A percentile compares a stretch with the other conserved stretches of the same genome.
These are phyloP conservation scores for Actinostola sp. DNA, from an alignment of 92 coral and sea anemone species.

Conservation along the genomic window DNA sequence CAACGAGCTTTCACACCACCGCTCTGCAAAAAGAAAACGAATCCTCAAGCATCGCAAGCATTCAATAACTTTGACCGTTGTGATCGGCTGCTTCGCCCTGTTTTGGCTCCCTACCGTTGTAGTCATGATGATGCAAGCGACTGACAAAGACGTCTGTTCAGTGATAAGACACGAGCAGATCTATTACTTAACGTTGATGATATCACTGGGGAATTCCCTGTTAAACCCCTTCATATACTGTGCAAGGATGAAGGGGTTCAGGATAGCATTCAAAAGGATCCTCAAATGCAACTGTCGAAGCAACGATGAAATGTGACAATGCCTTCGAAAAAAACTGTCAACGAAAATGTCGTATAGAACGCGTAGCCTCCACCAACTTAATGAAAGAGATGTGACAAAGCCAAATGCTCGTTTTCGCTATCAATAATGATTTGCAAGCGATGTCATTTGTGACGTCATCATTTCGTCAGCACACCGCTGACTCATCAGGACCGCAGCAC, in stretches of 20 bases:
- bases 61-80: conserved; percentile 5
- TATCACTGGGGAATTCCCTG: conserved; percentile 17
- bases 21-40: neutral
- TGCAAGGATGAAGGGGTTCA: conserved; percentile 14
- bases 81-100: conserved; percentile 22
- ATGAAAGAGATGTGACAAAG: no score
- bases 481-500: no score
- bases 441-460: no score
- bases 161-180: conserved; percentile 14
- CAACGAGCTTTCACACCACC: neutral
- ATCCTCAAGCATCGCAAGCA: conserved; percentile 9
- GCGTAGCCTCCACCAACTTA: no score
- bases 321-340: no score
- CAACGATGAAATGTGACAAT: neutral
- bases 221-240: conserved; percentile 25
- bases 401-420: no score
- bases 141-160: neutral
- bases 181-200: neutral
- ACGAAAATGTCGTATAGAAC: no score
- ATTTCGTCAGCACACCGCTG: no score
- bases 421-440: no score
- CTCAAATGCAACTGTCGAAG: conserved; percentile 3
- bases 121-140: conserved; percentile 10
- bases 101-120: conserved; percentile 17
- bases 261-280: conserved; percentile 8